These are phyloP conservation scores for Hycleus phaleratus DNA, from an alignment of 1,140 invertebrate species.

Conservation along the genomic window DNA sequence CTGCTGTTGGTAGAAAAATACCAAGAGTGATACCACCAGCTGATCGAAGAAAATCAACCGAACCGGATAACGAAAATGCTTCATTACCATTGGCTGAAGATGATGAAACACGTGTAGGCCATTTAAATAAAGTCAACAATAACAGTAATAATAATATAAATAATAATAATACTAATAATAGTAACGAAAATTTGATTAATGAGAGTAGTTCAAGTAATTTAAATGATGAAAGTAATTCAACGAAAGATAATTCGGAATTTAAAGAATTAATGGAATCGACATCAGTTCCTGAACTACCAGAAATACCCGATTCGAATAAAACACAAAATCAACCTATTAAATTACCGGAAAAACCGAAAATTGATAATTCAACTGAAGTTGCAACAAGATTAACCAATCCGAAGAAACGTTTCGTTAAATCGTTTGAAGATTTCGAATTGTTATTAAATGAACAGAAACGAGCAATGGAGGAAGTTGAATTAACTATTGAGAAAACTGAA, in stretches of 20 bases:
- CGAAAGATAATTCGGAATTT: conserved; percentile 44
- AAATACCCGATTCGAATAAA: conserved; percentile 27
- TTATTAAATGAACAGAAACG: conserved; percentile 10
- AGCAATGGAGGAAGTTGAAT: conserved; percentile 5
- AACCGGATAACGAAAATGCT: conserved; percentile 25
- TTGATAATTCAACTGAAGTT: conserved; percentile 14
- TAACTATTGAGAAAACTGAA: conserved; percentile 5
- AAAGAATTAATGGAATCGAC: conserved; percentile 49
- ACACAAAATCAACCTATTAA: conserved; percentile 32
- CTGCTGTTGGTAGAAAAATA: conserved; percentile 43
- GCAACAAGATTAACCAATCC: conserved; percentile 33
- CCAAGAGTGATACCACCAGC: conserved; percentile 39
- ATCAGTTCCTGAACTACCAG: conserved; percentile 46
- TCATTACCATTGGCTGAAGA: conserved; percentile 8
- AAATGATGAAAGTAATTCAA: background rate
- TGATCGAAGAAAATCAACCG: conserved; percentile 24
- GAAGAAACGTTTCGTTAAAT: conserved; percentile 37
- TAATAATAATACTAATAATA: background rate
- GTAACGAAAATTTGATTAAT: conserved; percentile 5
- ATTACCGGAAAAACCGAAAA: conserved; percentile 35
- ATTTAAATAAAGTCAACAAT: background rate
- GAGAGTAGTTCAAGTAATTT: background rate
- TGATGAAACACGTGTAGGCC: background rate
- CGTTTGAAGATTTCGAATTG: conserved; percentile 34
- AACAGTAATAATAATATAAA: background rate